Conservation (phyloP, 2,797 vertebrate genomes). For the Hipposideros larvatus region DNA sequence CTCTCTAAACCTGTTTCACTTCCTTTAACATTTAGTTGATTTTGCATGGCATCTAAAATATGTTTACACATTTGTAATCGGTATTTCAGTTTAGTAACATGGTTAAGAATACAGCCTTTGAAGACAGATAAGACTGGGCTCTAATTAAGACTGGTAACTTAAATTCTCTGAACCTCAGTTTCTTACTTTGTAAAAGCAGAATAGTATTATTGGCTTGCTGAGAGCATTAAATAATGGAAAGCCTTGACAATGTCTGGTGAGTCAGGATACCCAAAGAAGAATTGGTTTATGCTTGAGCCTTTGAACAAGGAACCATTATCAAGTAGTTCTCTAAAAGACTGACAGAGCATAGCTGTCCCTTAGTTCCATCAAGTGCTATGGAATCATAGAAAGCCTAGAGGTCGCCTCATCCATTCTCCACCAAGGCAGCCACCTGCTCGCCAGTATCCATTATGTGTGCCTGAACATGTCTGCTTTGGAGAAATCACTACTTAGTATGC, state of each 20-base stretch:
- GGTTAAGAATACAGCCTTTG: neutral
- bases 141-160: neutral
- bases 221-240: neutral
- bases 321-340: neutral
- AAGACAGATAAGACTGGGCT: neutral
- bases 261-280: neutral
- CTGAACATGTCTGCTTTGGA: neutral
- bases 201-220: neutral
- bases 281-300: neutral
- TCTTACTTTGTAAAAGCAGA: constrained; percentile 1
- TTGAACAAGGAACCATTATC: neutral
- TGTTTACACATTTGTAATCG: neutral
- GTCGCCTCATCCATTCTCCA: neutral
- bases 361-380: neutral
- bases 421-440: neutral
- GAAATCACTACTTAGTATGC: neutral
- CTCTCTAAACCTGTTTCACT: neutral
- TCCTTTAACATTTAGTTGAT: constrained; percentile 5
- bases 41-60: neutral
- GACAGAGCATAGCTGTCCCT: neutral
- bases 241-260: neutral
- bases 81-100: neutral
- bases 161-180: constrained; percentile 20
- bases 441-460: neutral
- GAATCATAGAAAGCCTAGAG: neutral